Conservation (phyloP, 2,888 invertebrate species). For the Sinotaia quadrata region DNA sequence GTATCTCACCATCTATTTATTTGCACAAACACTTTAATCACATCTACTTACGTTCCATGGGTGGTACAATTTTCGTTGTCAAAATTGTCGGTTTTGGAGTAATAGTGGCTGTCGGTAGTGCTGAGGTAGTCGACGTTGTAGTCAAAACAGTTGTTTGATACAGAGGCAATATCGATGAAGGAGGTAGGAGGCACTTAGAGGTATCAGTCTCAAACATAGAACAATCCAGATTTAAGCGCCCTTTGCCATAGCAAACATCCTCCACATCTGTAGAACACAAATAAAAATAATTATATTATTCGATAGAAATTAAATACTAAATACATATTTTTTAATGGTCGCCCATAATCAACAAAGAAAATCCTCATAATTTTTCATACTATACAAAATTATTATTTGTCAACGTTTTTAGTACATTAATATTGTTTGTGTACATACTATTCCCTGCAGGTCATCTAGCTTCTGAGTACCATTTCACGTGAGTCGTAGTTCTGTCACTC, state of each 20-base stretch:
- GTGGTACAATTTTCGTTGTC: no score
- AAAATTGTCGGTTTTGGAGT: neutral
- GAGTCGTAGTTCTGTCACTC: constrained; percentile 7
- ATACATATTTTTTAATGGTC: no score
- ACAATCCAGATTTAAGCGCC: constrained; percentile 29
- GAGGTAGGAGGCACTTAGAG: constrained; percentile 21
- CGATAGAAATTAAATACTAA: no score
- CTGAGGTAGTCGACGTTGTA: neutral
- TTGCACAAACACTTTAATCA: no score
- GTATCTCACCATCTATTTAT: no score
- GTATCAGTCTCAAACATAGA: constrained; percentile 17
- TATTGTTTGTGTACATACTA: no score
- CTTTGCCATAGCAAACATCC: neutral
- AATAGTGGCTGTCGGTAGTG: constrained; percentile 5
- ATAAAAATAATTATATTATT: no score
- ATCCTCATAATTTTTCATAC: no score
- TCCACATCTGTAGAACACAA: constrained; percentile 22
- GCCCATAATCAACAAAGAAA: no score
- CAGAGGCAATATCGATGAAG: no score
- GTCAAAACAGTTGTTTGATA: neutral
- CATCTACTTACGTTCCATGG: neutral
- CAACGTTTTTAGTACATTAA: no score
- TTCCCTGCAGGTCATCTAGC: constrained; percentile 9
- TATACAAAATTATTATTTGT: no score
- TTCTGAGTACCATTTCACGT: neutral